Evolutionary conservation across 2,797 vertebrate genomes (phyloP), one percentile per base, ranked within the genome.

Genomic region (Chrysocyon brachyurus): DNA sequence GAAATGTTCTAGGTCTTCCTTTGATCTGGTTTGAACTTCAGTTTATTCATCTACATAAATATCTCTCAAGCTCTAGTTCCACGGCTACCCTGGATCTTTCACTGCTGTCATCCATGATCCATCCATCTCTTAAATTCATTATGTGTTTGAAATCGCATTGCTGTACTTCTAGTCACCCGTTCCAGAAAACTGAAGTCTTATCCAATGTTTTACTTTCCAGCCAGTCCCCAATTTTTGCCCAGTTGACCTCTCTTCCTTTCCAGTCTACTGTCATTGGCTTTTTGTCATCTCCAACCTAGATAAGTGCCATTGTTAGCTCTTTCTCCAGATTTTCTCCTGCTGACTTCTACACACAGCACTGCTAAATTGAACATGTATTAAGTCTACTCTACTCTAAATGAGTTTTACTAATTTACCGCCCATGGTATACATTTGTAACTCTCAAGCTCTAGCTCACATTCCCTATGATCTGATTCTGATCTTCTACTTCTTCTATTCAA

Each of bases 331-430:
- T 91, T 49, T 33, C 28, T 68, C 17, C 17, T 85, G 81, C 6
- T 11, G 10, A 86, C 7, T 66, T 19, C 66, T 36, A 89, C 3
- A 33, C 14, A 68, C 3, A 22, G 22, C 21, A 52, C 66, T 86
- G 31, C n/a, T 90, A 88, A 94, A 68, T 17, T 52, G 70, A 68
- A 31, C 52, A 94, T 72, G 77, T 66, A 54, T 73, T 66, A 15
- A 88, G 61, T 85, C 31, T 88, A 26, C 24, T 90, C 40, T 5
- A 0, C 24, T 94, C 72, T 95, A 93, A 93, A 82, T 70, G 68
- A 92, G 17, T 82, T 28, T 81, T 72, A 83, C 33, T 49, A 72
- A 68, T 54, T 82, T 11, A 72, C 16, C 19, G 59, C 12, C 31
- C 61, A 5, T 88, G 72, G 33, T 90, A 85, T 85, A 77, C 12